Evolutionary conservation across 2,797 vertebrate species (phyloP), one percentile per base, ranked within the genome.

Genomic region (Xenentodon cancila): DNA sequence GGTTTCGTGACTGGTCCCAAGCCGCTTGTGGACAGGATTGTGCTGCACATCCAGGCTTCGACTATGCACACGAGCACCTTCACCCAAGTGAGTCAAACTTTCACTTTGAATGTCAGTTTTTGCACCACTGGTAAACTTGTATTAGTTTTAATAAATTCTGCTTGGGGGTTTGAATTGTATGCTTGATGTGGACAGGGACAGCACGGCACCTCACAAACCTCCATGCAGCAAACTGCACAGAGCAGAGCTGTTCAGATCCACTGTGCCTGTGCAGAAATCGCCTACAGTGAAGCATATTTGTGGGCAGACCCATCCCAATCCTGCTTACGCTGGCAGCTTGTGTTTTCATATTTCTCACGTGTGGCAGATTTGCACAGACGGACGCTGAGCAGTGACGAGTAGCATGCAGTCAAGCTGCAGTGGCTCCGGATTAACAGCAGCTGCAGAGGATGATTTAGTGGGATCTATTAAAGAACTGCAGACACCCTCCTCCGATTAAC

Each of bases 1-100:
- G 97, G 97, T 17, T 99, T 98, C 69, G 71, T 99, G 64, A 96
- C 97, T 0, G 97, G 96, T 11, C 97, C 97, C 3, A 97, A 97
- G 80, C 92, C 93, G 0, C 92, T 97, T 48, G 90, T 98, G 0
- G 93, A 97, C 65, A 86, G 93, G 81, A 84, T 98, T 75, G 83
- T 96, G 79, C 91, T 98, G 15, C 97, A 99, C 84, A 94, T 95
- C 53, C 95, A 99, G 80, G 91, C 95, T 51, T 97, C 96, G 4
- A 94, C 95, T 0, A 81, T 99, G 93, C 96, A 99, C 71, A 89
- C 96, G 1, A 97, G 95, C 75, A 94, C 95, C 62, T 97, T 99
- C 82, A 93, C 95, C 22, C 97, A 99, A 95, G 97, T 96, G 87
- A 88, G n/a, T n/a, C 1, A 37, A 44, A 19, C 9, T 15, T 7